Base-by-base conservation (phyloP, 2,113 vertebrate species). In the Hippocampus mohnikei region DNA sequence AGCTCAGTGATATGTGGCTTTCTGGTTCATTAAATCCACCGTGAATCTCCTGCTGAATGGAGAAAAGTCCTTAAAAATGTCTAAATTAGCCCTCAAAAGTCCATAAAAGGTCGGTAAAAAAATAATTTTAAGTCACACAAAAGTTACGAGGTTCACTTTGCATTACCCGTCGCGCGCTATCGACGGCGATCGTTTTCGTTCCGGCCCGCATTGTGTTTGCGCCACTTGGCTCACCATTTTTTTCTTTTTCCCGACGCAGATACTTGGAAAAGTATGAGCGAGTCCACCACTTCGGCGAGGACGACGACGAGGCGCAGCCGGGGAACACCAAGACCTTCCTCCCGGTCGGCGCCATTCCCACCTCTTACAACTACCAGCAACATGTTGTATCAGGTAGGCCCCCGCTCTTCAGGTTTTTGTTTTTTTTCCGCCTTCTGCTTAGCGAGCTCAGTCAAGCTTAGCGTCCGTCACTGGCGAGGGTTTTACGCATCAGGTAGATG, bases 261-360 rank as follows among this genome's bases (percentile, higher is more conserved):
- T 99, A 99, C 91, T 91, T 99, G 92, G 97, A 99, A 93, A 98
- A 98, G 84, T 99, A 99, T 83, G 97, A 99, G 88, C 98, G 98
- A 92, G 97, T 98, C 84, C 97, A 99, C 94, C 97, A 99, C 92
- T 99, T 99, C 88, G 97, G 97, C 78, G 97, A 99, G 88, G 97
- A 99, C 81, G 97, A 99, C 81, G 97, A 99, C 76, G 97, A 99
- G 86, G 90, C 94, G 90, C 96, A 96, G 86, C 95, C 96, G 70
- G 97, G 97, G 85, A 98, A 98, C 90, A 95, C 95, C 88, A 98
- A 98, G 93, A 93, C 91, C 77, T 94, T 92, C 83, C 95, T 97
- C 93, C 97, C 97, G 87, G 95, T 98, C 87, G 97, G 97, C 94
- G 97, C 96, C 93, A 97, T 98, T 90, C 96, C 97, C 88, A 96